phyloP scores from a whole-genome alignment of 2,797 vertebrate genomes.

The Vespertilio murinus region DNA sequence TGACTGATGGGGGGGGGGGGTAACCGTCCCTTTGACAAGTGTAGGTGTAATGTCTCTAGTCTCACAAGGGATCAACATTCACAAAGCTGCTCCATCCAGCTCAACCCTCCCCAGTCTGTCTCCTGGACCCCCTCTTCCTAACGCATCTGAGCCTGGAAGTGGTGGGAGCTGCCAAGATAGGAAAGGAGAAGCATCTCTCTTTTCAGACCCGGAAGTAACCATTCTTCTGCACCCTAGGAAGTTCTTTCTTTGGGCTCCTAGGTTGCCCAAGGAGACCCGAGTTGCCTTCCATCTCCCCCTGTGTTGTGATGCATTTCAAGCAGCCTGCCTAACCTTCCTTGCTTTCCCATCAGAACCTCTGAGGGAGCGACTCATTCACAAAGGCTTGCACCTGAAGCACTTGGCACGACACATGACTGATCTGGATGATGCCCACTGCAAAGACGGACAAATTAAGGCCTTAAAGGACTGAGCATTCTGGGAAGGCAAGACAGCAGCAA shows the following conservation, averaged over 20 bases:
- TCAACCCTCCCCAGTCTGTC: background rate
- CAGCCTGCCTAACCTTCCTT: background rate
- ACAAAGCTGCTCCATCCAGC: background rate
- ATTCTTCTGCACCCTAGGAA: background rate
- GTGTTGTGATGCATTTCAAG: background rate
- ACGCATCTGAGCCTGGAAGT: background rate
- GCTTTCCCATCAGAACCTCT: background rate
- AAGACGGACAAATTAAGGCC: slow-evolving; percentile 35
- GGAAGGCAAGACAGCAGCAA: background rate
- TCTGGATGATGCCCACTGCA: background rate
- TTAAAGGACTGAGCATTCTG: background rate
- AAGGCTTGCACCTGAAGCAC: background rate
- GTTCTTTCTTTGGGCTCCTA: background rate
- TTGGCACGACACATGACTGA: background rate
- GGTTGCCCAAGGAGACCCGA: background rate
- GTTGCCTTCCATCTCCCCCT: background rate
- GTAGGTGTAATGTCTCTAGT: background rate
- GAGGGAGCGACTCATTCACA: background rate
- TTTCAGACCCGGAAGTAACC: background rate
- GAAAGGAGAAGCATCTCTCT: background rate
- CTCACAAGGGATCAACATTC: background rate
- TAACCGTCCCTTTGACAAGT: background rate
- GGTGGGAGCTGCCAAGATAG: background rate
- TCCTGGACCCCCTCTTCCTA: background rate
- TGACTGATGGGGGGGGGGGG: background rate